Percentiles rank a stretch among this genome's conserved stretches.
Evolutionary conservation across 2,888 invertebrate species (phyloP).

Genomic region (Lobophora halterata): DNA sequence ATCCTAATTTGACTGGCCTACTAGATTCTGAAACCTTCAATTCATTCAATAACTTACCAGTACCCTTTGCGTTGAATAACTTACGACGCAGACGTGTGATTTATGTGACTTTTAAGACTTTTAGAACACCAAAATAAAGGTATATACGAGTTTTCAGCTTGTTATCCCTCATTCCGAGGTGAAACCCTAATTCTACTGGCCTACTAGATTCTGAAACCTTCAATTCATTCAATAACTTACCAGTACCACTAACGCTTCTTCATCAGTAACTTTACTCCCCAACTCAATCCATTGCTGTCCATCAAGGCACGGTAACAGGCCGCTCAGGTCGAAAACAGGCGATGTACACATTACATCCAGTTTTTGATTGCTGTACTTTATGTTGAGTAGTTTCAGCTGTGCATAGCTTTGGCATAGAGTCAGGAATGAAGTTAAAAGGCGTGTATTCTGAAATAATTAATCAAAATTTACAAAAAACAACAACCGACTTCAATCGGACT

Average conservation of each 20-base stretch:
- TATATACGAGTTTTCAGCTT: too few species aligned
- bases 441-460: slow-evolving; percentile 54
- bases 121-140: too few species aligned
- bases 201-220: too few species aligned
- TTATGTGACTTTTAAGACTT: too few species aligned
- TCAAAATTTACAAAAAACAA: neutral
- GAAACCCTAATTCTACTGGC: too few species aligned
- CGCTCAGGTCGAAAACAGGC: slow-evolving; percentile 50
- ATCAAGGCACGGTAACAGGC: slow-evolving; percentile 57
- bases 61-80: too few species aligned
- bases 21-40: too few species aligned
- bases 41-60: too few species aligned
- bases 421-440: slow-evolving; percentile 51
- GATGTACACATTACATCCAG: slow-evolving; percentile 32
- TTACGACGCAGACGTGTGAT: too few species aligned
- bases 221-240: slow-evolving; percentile 48
- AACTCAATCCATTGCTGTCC: slow-evolving; percentile 55
- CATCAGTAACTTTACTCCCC: slow-evolving; percentile 41
- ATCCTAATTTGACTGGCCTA: too few species aligned
- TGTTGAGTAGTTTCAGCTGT: slow-evolving; percentile 62
- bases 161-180: too few species aligned
- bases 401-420: slow-evolving; percentile 55
- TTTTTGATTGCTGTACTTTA: slow-evolving; percentile 64
- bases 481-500: too few species aligned
- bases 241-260: slow-evolving; percentile 47